These are phyloP conservation scores for Bagarius yarrelli DNA, from an alignment of 2,113 vertebrate species.

Conservation along the genomic window DNA sequence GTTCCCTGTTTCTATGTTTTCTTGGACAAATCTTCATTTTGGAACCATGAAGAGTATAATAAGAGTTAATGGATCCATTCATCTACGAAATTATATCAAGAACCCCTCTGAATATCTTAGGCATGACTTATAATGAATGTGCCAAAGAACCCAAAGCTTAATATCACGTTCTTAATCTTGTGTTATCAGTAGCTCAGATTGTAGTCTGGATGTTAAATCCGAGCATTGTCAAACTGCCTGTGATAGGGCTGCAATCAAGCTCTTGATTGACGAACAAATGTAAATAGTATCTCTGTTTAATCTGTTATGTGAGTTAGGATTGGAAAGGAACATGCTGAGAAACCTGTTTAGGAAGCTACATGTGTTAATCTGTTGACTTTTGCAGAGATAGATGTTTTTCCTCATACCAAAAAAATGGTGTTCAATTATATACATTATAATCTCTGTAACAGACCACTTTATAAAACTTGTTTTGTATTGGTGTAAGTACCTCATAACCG, in stretches of 20 bases:
- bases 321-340: not conserved
- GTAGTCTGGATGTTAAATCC: not conserved
- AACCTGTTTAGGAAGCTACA: not conserved
- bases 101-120: not conserved
- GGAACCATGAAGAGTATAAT: too few species aligned
- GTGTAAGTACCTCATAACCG: slow-evolving; percentile 16
- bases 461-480: slow-evolving; percentile 37
- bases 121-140: not conserved
- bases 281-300: not conserved
- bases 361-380: not conserved
- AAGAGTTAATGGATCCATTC: not conserved
- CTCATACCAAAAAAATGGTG: not conserved
- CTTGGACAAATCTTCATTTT: not conserved
- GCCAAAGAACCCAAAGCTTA: not conserved
- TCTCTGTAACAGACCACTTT: slow-evolving; percentile 25
- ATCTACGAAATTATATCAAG: not conserved
- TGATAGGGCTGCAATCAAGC: not conserved
- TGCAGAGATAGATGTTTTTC: not conserved
- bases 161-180: not conserved
- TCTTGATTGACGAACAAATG: not conserved
- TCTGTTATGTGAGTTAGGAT: not conserved
- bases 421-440: not conserved
- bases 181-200: not conserved
- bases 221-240: not conserved
- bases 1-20: too few species aligned